Base-by-base conservation (phyloP, 2,797 vertebrate genomes). In the Spatula clypeata region DNA sequence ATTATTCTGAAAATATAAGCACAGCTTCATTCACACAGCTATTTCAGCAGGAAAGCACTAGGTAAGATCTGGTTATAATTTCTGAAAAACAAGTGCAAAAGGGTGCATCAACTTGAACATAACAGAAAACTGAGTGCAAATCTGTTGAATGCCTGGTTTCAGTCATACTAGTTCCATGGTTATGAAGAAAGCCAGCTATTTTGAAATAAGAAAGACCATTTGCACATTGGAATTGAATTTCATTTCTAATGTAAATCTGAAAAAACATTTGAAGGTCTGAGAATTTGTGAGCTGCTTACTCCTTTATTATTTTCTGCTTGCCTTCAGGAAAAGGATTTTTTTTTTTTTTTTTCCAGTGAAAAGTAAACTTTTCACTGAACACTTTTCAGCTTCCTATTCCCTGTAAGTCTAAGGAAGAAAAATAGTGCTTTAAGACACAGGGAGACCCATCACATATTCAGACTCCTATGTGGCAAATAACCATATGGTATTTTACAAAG, bases 101-200 rank as follows among this genome's bases (percentile, higher is more conserved):
- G 13, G 2, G 4, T 73, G 18, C 3, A 8, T 85, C 13, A 13
- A 6, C 45, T 55, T 34, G 19, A 21, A 32, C 0, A 0, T 36
- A 57, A 55, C 27, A 76, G 24, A 82, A 67, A 67, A 55, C 21
- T 6, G 8, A 8, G 12, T 27, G 16, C 23, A 71, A 29, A 4
- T 38, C 34, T 58, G 9, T 3, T 51, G 38, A 44, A 34, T 51
- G 12, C 11, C 23, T 51, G 27, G 31, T n/a, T 73, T 70, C 21
- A 9, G 14, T 12, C 42, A 29, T 31, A 29, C 58, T 76, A 1
- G 0, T 66, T 38, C 27, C 0, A 0, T 19, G 4, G 19, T 72
- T 75, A 10, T 47, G 21, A 72, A 82, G 70, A 27, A 87, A 82
- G 15, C 1, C 36, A 91, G 18, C 6, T 47, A 74, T 45, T 44